Evolutionary conservation across 2,797 vertebrate genomes (phyloP), one percentile per base, ranked within the genome.

Genomic region (Amblyopsis hoosieri): DNA sequence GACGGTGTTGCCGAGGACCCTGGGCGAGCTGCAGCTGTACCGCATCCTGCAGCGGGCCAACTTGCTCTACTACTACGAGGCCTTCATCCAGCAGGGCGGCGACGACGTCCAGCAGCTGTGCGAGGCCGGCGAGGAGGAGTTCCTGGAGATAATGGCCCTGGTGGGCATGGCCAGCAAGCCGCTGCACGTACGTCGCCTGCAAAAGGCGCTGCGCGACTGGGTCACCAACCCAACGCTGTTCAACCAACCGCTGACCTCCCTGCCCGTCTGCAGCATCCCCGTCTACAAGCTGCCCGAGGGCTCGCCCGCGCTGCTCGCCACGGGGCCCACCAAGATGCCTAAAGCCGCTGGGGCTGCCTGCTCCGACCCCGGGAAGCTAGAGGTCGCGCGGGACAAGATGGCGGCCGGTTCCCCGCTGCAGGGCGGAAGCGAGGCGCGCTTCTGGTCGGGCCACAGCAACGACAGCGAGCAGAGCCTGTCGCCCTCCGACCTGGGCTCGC

Each of bases 141-240:
- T 99, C 82, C 91, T 99, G 80, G 97, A 99, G 87, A 99, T 99
- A 86, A 99, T 99, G 97, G 97, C 97, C 0, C 94, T 99, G 0
- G 97, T 99, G 4, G 97, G 97, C 79, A 99, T 99, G 97, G 97
- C 97, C 57, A 98, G 97, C 92, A 99, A 99, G 79, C 97, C 97
- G 0, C 94, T 99, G 71, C 97, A 99, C 0, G 97, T 99, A 17
- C 91, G 97, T 12, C 92, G 97, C 69, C 91, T 99, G 46, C 97
- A 99, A 93, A 99, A 99, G 86, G 94, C 97, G 1, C 87, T 99
- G 79, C 93, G 97, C 11, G 96, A 99, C 92, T 99, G 97, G 97
- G 97, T 99, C 60, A 98, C 97, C 76, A 99, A 99, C 85, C 97
- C 97, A 0, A 92, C 94, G 23, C 91, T 99, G 71, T 99, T 99